Evolutionary conservation across 23 tunicate genomes (phyloP).

Genomic region (Halocynthia aurantium): DNA sequence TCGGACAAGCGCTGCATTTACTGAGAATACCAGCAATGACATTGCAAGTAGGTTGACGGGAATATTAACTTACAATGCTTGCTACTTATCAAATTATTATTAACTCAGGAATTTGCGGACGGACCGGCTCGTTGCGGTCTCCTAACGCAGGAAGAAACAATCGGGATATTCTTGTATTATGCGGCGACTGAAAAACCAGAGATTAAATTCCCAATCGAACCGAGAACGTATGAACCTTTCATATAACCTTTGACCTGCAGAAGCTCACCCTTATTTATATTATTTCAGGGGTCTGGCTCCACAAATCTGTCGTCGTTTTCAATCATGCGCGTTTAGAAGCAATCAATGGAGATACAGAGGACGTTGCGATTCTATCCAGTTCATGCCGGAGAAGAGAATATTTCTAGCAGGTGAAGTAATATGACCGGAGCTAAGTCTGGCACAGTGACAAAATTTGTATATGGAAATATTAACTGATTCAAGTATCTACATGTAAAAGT

Average conservation of each 20-base stretch:
- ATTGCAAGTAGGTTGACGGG: slow-evolving; percentile 32
- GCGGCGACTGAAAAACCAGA: slow-evolving; percentile 63
- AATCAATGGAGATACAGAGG: slow-evolving; percentile 95
- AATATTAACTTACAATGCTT: not conserved
- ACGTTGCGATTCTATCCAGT: slow-evolving; percentile 78
- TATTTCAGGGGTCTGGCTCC: slow-evolving; percentile 51
- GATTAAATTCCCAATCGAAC: slow-evolving; percentile 26
- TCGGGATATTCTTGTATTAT: slow-evolving; percentile 65
- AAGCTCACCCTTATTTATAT: not conserved
- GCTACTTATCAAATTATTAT: not conserved
- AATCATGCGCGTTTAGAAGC: slow-evolving; percentile 76
- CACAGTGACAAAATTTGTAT: no score
- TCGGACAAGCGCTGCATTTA: slow-evolving; percentile 42
- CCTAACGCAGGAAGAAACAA: slow-evolving; percentile 66
- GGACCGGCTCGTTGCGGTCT: slow-evolving; percentile 77
- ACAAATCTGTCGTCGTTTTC: slow-evolving; percentile 66
- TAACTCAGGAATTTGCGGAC: slow-evolving; percentile 77
- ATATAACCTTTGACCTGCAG: no score
- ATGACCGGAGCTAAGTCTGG: no score
- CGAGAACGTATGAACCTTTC: slow-evolving; percentile 21
- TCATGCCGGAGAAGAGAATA: slow-evolving; percentile 85
- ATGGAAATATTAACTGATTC: no score
- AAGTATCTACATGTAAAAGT: no score
- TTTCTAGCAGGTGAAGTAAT: slow-evolving; percentile 42
- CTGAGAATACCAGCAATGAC: slow-evolving; percentile 75